phyloP scores from a whole-genome alignment of 1,140 invertebrate genomes.

The Protaetia brevitarsis region DNA sequence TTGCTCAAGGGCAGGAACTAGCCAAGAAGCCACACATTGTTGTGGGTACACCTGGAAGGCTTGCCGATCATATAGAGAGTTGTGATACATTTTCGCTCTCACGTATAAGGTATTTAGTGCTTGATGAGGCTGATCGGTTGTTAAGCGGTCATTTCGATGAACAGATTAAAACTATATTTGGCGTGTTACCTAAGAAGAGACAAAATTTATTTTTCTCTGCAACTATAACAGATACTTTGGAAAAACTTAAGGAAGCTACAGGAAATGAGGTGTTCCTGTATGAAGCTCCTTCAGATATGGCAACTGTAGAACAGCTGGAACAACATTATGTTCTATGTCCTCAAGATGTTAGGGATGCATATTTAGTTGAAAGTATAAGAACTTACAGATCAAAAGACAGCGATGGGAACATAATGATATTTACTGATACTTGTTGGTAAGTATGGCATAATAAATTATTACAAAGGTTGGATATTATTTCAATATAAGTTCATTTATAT shows the following conservation, averaged over 20 bases:
- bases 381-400: slow-evolving; percentile 69
- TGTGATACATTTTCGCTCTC: slow-evolving; percentile 79
- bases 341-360: slow-evolving; percentile 87
- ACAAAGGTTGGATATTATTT: no score
- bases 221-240: slow-evolving; percentile 86
- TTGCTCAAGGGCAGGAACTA: slow-evolving; percentile 83
- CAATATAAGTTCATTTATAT: no score
- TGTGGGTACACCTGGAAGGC: slow-evolving; percentile 86
- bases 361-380: slow-evolving; percentile 84
- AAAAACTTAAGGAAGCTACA: slow-evolving; percentile 67
- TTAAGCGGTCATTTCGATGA: slow-evolving; percentile 69
- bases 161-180: slow-evolving; percentile 80
- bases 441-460: no score
- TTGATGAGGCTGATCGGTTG: slow-evolving; percentile 88
- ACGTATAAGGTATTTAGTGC: slow-evolving; percentile 79
- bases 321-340: slow-evolving; percentile 90
- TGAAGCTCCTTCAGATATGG: slow-evolving; percentile 65
- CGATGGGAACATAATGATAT: slow-evolving; percentile 84
- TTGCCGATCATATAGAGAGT: slow-evolving; percentile 84
- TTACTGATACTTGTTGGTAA: slow-evolving; percentile 92
- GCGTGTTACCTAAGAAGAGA: slow-evolving; percentile 65
- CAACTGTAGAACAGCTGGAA: slow-evolving; percentile 83
- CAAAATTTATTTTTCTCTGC: slow-evolving; percentile 94
- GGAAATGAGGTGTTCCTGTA: slow-evolving; percentile 58
- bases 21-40: slow-evolving; percentile 89